These are phyloP conservation scores for Cydia amplana DNA, from an alignment of 1,140 invertebrate genomes.

Conservation along the genomic window DNA sequence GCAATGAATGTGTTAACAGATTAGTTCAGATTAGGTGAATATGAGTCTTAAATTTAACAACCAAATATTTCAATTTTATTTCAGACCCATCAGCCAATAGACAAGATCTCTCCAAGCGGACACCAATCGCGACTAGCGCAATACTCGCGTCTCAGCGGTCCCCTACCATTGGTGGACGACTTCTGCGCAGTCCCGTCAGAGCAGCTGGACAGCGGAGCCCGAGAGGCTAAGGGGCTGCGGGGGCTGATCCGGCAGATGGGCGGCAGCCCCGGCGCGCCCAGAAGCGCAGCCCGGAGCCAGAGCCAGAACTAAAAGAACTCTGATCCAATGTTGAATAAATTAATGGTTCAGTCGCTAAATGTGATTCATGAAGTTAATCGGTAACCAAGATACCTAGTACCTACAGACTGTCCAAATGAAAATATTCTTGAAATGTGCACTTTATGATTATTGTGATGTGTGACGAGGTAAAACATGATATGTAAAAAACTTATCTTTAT, in stretches of 20 bases:
- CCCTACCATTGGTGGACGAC: conserved; percentile 92
- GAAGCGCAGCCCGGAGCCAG: conserved; percentile 48
- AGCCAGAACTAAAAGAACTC: not conserved
- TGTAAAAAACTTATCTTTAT: too few relatives aligned
- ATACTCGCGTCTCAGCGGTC: conserved; percentile 80
- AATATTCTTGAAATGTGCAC: too few relatives aligned
- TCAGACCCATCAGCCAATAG: conserved; percentile 54
- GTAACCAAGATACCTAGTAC: too few relatives aligned
- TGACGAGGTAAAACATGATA: too few relatives aligned
- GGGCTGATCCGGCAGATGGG: conserved; percentile 90
- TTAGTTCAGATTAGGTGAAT: too few relatives aligned
- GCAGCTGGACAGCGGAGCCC: conserved; percentile 78
- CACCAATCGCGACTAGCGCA: conserved; percentile 80
- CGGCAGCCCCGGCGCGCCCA: conserved; percentile 83
- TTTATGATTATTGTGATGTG: too few relatives aligned
- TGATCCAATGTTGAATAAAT: too few relatives aligned
- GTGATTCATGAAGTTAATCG: too few relatives aligned
- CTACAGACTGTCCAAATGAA: too few relatives aligned
- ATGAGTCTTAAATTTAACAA: too few relatives aligned
- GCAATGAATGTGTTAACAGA: too few relatives aligned
- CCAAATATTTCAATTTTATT: conserved; percentile 40
- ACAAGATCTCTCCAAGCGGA: conserved; percentile 66
- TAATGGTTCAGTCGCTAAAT: too few relatives aligned
- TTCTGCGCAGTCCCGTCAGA: conserved; percentile 95
- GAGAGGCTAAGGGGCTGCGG: conserved; percentile 86